These are phyloP conservation scores for Diarsia mendica DNA, from an alignment of 2,888 invertebrate species.

Conservation along the genomic window DNA sequence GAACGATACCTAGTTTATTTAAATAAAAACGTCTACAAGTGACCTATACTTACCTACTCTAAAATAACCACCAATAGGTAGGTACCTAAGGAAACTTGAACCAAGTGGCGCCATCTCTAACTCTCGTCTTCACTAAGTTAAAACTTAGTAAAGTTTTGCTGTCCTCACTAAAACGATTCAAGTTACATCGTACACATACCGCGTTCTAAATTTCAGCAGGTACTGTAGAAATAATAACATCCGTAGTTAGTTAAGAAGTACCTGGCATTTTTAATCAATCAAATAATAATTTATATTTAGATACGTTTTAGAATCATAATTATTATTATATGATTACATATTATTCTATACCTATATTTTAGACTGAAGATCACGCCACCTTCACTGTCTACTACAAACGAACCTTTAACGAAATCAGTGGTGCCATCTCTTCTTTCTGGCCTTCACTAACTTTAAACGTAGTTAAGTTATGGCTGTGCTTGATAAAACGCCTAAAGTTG, in stretches of 20 bases:
- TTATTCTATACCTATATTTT: too few relatives aligned
- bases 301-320: too few relatives aligned
- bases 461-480: background rate
- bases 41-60: too few relatives aligned
- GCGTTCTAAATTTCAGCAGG: background rate
- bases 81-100: background rate
- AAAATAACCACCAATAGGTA: background rate
- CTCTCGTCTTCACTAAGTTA: constrained; percentile 3
- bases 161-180: background rate
- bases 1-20: too few relatives aligned
- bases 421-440: background rate
- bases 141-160: background rate
- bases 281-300: too few relatives aligned
- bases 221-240: background rate
- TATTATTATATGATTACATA: too few relatives aligned
- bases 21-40: too few relatives aligned
- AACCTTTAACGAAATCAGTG: background rate
- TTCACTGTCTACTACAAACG: too few relatives aligned
- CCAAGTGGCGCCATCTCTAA: constrained; percentile 47
- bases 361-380: too few relatives aligned
- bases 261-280: background rate
- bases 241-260: background rate
- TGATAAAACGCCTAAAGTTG: too few relatives aligned
- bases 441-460: background rate
- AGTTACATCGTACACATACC: constrained; percentile 1